A percentile compares a stretch with the other conserved stretches of the same genome.
phyloP scores from a whole-genome alignment of 2,888 invertebrate genomes.

The Cloeon dipterum region DNA sequence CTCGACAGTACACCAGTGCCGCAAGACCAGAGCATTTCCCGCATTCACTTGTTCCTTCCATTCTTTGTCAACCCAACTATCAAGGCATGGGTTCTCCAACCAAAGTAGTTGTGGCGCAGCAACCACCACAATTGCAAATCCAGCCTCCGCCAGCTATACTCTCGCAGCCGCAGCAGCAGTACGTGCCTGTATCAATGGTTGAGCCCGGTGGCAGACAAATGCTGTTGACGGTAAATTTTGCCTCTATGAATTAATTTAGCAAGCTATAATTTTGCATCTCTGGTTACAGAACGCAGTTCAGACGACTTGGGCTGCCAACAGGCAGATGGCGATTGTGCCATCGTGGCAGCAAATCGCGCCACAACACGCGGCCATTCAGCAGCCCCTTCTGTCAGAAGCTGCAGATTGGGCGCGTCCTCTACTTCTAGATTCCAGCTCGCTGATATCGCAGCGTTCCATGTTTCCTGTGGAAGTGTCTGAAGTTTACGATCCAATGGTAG shows the following conservation, averaged over 20 bases:
- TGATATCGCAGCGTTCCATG: conserved; percentile 38
- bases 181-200: conserved; percentile 83
- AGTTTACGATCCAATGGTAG: conserved; percentile 28
- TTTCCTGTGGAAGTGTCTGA: conserved; percentile 32
- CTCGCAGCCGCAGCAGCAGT: conserved; percentile 72
- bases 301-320: conserved; percentile 42
- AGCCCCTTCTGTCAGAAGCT: conserved; percentile 32
- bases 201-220: conserved; percentile 63
- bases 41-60: conserved; percentile 81
- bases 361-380: conserved; percentile 33
- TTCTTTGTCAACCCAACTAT: conserved; percentile 74
- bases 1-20: conserved; percentile 38
- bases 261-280: not conserved
- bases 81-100: conserved; percentile 53
- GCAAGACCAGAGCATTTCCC: conserved; percentile 64
- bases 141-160: conserved; percentile 61
- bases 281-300: conserved; percentile 33
- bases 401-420: conserved; percentile 50
- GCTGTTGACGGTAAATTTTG: conserved; percentile 44
- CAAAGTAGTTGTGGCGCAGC: conserved; percentile 38
- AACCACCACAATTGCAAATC: conserved; percentile 38
- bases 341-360: conserved; percentile 61
- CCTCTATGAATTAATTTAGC: too few relatives aligned
- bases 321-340: conserved; percentile 63
- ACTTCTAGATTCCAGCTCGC: conserved; percentile 51